Percentiles rank a stretch among this genome's conserved stretches.
Conservation (phyloP, 2,797 vertebrate genomes). For the Pangasius larnaudii region DNA sequence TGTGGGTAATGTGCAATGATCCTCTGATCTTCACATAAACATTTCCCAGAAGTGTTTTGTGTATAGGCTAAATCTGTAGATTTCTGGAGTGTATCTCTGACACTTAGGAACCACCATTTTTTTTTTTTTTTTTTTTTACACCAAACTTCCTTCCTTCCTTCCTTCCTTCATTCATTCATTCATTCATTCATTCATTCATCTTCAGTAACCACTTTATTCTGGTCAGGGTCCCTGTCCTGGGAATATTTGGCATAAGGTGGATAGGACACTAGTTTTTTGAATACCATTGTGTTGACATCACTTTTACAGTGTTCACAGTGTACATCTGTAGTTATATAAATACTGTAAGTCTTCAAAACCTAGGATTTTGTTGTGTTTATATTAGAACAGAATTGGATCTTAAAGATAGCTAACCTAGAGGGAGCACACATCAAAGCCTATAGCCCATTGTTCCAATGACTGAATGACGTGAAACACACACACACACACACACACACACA, state of each 20-base stretch:
- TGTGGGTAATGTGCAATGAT: background rate
- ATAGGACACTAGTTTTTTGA: background rate
- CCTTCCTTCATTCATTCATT: background rate
- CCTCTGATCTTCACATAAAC: background rate
- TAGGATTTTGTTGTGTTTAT: background rate
- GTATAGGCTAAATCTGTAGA: background rate
- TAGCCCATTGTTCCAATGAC: background rate
- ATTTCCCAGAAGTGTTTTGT: background rate
- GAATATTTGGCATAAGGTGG: background rate
- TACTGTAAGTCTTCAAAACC: background rate
- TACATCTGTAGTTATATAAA: background rate
- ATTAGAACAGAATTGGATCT: background rate
- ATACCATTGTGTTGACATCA: background rate
- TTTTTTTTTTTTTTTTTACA: too few species aligned
- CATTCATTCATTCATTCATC: background rate
- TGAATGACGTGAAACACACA: background rate
- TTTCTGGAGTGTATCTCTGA: background rate
- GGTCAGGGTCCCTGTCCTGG: background rate
- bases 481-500: background rate
- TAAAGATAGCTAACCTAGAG: background rate
- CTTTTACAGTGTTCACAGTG: background rate
- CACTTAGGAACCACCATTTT: background rate
- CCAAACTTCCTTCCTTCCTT: background rate
- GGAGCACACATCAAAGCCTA: background rate
- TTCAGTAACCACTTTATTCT: constrained; percentile 2